Base-by-base conservation (phyloP, 2,888 invertebrate genomes). In the Dasypolia templi region DNA sequence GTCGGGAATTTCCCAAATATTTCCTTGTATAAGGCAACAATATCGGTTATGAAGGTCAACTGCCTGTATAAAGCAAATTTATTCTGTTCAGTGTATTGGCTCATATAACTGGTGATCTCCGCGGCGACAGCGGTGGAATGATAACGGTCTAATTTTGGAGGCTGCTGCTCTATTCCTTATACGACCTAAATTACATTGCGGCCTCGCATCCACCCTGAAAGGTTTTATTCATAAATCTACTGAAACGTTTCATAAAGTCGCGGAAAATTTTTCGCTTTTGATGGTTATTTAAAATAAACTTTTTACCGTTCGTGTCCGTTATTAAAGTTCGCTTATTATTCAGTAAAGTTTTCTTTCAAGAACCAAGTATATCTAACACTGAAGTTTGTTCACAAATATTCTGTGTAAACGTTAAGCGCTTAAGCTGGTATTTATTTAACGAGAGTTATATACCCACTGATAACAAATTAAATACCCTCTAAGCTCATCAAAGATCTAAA, bases 161-260 rank as follows among this genome's bases (percentile, higher is more conserved):
- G 93, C 92, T 89, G 90, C 91, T 90, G 90, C 91, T 91, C 92
- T 91, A 88, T 87, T 91, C 90, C 92, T 91, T 92, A 94, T 92
- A 93, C 92, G 93, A 92, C 91, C 94, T 93, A 95, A 95, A 95
- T 96, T 95, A 95, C 95, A 93, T 92, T 93, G 93, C 92, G 93
- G 94, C 89, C 90, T 90, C 93, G 91, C 93, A 93, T 94, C 94
- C 92, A 89, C 93, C 93, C 92, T 95, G 94, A 95, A 95, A 96
- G 95, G 95, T 95, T 95, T 95, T 95, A 95, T 95, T 95, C 95
- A 96, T 96, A 96, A 95, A 96, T 96, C 95, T 95, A 93, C 91
- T 90, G 92, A 88, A 94, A 94, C 94, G 92, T 94, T 95, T 95
- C 95, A 95, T 95, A 95, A 95, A 94, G 93, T 94, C 93, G 89